A percentile compares a stretch with the other conserved stretches of the same genome.
phyloP scores from a whole-genome alignment of 2,113 vertebrate species.

The Dipodomys spectabilis region DNA sequence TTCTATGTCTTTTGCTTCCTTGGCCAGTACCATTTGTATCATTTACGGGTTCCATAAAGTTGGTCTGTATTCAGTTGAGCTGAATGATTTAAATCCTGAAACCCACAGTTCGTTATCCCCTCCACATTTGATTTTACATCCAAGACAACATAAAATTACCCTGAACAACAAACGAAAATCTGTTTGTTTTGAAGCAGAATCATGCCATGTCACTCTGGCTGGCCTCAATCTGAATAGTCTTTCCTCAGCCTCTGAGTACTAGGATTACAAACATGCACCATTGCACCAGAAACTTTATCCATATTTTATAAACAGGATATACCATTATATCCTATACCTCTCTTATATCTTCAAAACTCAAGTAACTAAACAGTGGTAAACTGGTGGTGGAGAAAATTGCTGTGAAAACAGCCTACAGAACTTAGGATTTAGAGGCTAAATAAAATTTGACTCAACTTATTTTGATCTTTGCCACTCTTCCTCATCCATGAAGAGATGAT shows the following conservation, averaged over 20 bases:
- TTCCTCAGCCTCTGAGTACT: neutral
- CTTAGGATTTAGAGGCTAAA: conserved; percentile 39
- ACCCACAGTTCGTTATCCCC: neutral
- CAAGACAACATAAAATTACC: conserved; percentile 5
- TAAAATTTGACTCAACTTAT: conserved; percentile 31
- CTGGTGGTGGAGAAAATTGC: neutral
- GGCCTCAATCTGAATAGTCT: neutral
- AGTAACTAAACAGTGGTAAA: neutral
- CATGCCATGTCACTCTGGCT: neutral
- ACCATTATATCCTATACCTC: neutral
- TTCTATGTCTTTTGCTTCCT: neutral
- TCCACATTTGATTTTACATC: neutral
- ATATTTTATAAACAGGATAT: neutral
- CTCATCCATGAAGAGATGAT: conserved; percentile 6
- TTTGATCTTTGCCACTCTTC: conserved; percentile 46
- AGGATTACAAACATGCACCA: too few species aligned
- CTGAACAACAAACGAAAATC: neutral
- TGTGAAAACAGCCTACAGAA: neutral
- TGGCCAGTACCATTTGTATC: neutral
- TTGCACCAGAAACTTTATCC: neutral
- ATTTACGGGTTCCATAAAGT: neutral
- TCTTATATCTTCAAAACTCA: conserved; percentile 21
- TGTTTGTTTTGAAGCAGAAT: neutral
- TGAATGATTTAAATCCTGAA: neutral
- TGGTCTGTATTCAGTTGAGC: neutral